phyloP scores from a whole-genome alignment of 2,888 invertebrate species.

The Noctua janthe region DNA sequence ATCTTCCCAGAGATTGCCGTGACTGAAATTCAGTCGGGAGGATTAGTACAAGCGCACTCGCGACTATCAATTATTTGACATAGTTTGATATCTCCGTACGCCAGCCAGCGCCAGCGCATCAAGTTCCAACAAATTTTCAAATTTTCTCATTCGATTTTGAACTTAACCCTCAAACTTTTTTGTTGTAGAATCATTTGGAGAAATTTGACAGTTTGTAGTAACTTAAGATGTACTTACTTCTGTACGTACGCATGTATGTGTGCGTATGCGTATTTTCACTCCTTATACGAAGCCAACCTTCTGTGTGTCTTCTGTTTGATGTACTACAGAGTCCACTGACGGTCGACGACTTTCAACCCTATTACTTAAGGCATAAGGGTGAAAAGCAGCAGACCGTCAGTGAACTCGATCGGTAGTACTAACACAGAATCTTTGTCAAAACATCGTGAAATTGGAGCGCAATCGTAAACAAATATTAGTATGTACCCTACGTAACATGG shows the following conservation, averaged over 20 bases:
- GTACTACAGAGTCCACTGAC: not conserved
- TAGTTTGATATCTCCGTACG: not conserved
- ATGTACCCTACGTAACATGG: not conserved
- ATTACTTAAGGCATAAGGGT: not conserved
- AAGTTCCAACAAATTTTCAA: too few relatives aligned
- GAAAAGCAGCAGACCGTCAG: not conserved
- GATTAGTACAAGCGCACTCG: not conserved
- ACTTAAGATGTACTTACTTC: too few relatives aligned
- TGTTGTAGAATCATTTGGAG: too few relatives aligned
- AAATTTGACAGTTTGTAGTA: too few relatives aligned
- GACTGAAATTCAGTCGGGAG: too few relatives aligned
- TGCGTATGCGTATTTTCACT: too few relatives aligned
- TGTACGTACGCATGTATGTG: too few relatives aligned
- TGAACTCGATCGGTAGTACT: not conserved
- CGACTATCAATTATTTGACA: not conserved
- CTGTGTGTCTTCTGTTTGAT: not conserved
- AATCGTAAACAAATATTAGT: slow-evolving; percentile 38
- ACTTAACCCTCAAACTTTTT: too few relatives aligned
- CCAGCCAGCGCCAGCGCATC: too few relatives aligned
- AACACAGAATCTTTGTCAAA: slow-evolving; percentile 28
- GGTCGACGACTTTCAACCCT: not conserved
- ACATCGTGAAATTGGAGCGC: slow-evolving; percentile 44
- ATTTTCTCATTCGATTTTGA: too few relatives aligned
- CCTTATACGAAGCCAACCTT: not conserved
- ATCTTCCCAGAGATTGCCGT: too few relatives aligned